Percentiles rank a stretch among this genome's conserved stretches.
Evolutionary conservation across 2,888 invertebrate genomes (phyloP).

Genomic region (Nephrotoma flavescens): DNA sequence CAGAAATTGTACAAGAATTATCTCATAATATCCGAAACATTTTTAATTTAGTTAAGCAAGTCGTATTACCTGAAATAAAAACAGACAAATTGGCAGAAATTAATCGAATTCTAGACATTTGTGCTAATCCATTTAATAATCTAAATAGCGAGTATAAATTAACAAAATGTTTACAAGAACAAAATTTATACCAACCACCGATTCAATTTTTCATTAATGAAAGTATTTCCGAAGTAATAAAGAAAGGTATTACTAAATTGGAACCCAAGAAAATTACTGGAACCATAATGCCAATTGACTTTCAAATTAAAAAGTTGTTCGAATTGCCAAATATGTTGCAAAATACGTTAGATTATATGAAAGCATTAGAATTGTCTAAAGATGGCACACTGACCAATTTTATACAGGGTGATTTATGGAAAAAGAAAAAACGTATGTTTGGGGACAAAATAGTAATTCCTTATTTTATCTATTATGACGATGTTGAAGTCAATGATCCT

Average conservation of each 20-base stretch:
- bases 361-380: background rate
- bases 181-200: too few relatives aligned
- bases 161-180: too few relatives aligned
- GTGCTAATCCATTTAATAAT: too few relatives aligned
- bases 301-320: conserved; percentile 12
- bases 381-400: conserved; percentile 7
- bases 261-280: conserved; percentile 9
- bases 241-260: conserved; percentile 10
- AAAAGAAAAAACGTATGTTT: background rate
- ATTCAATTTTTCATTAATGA: too few relatives aligned
- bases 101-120: background rate
- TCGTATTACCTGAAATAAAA: background rate
- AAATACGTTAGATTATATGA: conserved; percentile 6
- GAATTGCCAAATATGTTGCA: conserved; percentile 9
- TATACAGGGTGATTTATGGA: background rate
- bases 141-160: too few relatives aligned
- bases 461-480: conserved; percentile 9
- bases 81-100: background rate
- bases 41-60: background rate
- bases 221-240: too few relatives aligned
- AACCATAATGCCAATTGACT: conserved; percentile 10
- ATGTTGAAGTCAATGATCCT: conserved; percentile 10
- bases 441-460: conserved; percentile 6
- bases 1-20: background rate
- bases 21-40: background rate